Base-by-base conservation (phyloP, 2,888 invertebrate species). In the Abrostola tripartita region DNA sequence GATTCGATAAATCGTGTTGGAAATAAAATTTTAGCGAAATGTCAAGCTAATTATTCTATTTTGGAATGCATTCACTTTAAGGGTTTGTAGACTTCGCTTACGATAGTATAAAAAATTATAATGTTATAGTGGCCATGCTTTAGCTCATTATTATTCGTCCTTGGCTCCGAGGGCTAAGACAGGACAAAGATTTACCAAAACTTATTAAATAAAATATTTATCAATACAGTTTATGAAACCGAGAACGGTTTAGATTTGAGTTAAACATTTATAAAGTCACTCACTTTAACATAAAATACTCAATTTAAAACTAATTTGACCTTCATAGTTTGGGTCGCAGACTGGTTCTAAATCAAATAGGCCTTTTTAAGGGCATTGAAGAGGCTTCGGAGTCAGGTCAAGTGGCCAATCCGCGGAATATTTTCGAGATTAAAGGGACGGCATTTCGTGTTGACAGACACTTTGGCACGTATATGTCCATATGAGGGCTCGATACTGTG, bases 331-430 rank as follows among this genome's bases (percentile, higher is more conserved):
- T 38, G 64, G 74, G 71, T 75, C 78, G 84, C 85, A 85, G 83
- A 81, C 72, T 72, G 68, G 76, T 81, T 76, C 77, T 69, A 81
- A 82, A 81, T 84, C 81, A 84, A 85, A 87, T 84, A 85, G 82
- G 76, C 80, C 72, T 66, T 74, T 69, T 78, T 72, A 74, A 80
- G 79, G 69, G 78, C 67, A 14, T 71, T 74, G 76, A 69, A 85
- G 81, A 67, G 68, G 71, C 67, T 68, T 70, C 52, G 69, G 72
- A 81, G 82, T 56, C 71, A 78, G 82, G 85, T 85, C 85, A 83
- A 86, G 84, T 50, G 76, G 67, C 51, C 62, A 38, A 63, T 60
- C 68, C 69, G 65, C 67, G 65, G 78, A 79, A 81, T 80, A 81
- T 68, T 64, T 69, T 62, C 69, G 63, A 59, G 78, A 80, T 78